A percentile compares a stretch with the other conserved stretches of the same genome.
Evolutionary conservation across 2,888 invertebrate species (phyloP).

Genomic region (Bedellia somnulentella): DNA sequence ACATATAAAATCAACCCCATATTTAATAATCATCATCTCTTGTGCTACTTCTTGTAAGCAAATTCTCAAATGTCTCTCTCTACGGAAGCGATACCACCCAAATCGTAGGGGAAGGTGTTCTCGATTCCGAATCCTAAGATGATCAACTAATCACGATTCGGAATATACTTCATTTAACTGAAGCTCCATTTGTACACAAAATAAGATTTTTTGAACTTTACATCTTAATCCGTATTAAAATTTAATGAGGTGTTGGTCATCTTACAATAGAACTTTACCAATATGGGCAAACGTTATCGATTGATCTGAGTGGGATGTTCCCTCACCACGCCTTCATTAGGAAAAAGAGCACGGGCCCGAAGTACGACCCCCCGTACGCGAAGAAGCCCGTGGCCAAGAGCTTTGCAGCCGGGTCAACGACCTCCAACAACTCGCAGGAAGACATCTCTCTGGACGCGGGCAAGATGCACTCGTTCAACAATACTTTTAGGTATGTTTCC

Average conservation of each 20-base stretch:
- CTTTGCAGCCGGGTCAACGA: slow-evolving; percentile 65
- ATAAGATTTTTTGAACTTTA: no score
- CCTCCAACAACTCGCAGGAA: slow-evolving; percentile 77
- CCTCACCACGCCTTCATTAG: slow-evolving; percentile 63
- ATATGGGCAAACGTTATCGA: slow-evolving; percentile 49
- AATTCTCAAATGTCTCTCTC: no score
- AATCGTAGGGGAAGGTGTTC: slow-evolving; percentile 19
- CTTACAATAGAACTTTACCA: no score
- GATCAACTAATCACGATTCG: no score
- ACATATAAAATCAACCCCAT: no score
- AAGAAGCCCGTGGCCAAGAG: slow-evolving; percentile 81
- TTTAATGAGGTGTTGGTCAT: no score
- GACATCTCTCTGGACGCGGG: slow-evolving; percentile 79
- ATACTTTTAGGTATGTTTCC: slow-evolving; percentile 69
- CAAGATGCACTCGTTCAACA: slow-evolving; percentile 81
- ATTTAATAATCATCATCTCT: no score
- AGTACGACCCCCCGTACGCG: slow-evolving; percentile 85
- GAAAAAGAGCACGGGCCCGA: slow-evolving; percentile 88
- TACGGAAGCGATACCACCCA: slow-evolving; percentile 3
- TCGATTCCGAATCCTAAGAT: slow-evolving; percentile 20
- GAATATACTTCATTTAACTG: no score
- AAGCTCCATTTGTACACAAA: no score
- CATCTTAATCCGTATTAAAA: no score
- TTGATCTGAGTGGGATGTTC: slow-evolving; percentile 61
- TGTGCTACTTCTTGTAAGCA: no score